Percentiles rank a stretch among this genome's conserved stretches.
phyloP scores from a whole-genome alignment of 30 jellyfish, hydroid and myxozoan species.

The Rhopilema esculentum region DNA sequence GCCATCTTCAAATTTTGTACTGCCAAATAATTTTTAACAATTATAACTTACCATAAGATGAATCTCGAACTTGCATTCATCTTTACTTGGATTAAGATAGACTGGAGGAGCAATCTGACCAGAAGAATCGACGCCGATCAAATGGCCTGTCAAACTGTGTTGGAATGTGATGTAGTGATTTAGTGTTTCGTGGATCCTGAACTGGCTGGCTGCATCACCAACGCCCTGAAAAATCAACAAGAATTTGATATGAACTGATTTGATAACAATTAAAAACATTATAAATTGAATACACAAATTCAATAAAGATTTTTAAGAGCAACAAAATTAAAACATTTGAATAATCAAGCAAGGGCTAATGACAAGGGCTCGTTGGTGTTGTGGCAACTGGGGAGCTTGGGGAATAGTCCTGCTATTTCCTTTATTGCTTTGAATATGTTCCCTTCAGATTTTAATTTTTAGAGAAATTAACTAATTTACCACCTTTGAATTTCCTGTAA shows the following conservation, averaged over 20 bases:
- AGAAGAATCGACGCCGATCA: constrained; percentile 58
- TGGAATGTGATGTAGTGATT: constrained; percentile 75
- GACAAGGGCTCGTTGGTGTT: too few species aligned
- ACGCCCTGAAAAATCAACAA: constrained; percentile 61
- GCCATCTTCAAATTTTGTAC: too few species aligned
- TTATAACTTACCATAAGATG: constrained; percentile 77
- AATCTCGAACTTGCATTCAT: constrained; percentile 78
- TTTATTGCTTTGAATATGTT: too few species aligned
- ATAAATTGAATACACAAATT: not conserved
- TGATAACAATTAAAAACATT: not conserved
- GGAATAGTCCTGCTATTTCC: too few species aligned
- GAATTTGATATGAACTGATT: not conserved
- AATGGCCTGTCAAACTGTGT: constrained; percentile 70
- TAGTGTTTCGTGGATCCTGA: constrained; percentile 81
- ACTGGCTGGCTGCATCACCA: constrained; percentile 82
- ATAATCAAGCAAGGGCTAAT: not conserved
- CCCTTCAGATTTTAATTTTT: too few species aligned
- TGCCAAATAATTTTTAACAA: too few species aligned
- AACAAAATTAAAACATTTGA: not conserved
- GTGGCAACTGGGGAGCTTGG: too few species aligned
- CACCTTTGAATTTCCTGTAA: too few species aligned
- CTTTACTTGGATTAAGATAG: constrained; percentile 49
- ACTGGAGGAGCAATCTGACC: constrained; percentile 70
- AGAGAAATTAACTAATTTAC: too few species aligned
- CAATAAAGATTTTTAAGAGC: not conserved